These are phyloP conservation scores for Falco punctatus DNA, from an alignment of 2,113 vertebrate species.

Conservation along the genomic window DNA sequence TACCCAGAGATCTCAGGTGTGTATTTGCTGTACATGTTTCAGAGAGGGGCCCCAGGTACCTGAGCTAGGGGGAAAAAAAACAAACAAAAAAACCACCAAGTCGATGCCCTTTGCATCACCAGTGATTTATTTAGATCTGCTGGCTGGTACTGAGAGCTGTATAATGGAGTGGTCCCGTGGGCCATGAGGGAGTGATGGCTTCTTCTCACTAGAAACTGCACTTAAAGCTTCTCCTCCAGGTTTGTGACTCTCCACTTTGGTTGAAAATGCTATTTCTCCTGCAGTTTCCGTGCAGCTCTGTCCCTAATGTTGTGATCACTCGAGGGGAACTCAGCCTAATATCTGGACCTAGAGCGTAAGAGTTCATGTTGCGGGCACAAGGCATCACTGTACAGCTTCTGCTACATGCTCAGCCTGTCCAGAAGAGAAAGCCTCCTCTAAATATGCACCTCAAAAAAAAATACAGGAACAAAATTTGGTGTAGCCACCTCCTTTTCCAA, in stretches of 20 bases:
- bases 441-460: neutral
- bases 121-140: neutral
- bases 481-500: neutral
- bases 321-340: neutral
- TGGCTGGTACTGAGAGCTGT: neutral
- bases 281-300: neutral
- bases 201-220: neutral
- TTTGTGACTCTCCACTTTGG: neutral
- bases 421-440: neutral
- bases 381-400: neutral
- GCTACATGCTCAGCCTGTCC: neutral
- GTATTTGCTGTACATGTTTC: neutral
- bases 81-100: neutral
- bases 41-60: neutral
- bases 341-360: neutral
- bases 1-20: neutral
- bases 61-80: neutral
- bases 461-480: neutral
- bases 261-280: neutral
- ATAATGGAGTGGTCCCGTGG: rapidly evolving
- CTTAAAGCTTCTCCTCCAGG: neutral
- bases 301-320: rapidly evolving
- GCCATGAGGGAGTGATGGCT: neutral
- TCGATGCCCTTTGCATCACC: neutral
- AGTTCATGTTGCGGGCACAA: neutral